phyloP scores from a whole-genome alignment of 2,797 vertebrate species.

The Arrhamphus sclerolepis region DNA sequence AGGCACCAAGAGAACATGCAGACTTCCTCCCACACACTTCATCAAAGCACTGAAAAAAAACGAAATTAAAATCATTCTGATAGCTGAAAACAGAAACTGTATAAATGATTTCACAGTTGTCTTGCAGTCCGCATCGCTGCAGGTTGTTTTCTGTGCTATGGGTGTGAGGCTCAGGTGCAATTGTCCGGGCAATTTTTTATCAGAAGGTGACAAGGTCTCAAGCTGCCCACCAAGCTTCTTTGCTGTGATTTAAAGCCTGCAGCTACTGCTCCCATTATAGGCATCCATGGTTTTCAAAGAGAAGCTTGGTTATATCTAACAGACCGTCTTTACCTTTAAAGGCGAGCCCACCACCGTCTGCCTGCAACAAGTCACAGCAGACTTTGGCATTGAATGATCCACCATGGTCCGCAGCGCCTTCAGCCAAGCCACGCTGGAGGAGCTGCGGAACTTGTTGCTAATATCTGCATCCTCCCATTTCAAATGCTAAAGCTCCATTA shows the following conservation, averaged over 20 bases:
- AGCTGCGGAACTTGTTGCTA: no score
- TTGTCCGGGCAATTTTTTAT: constrained; percentile 23
- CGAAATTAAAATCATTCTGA: neutral
- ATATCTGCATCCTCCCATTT: no score
- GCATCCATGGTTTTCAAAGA: constrained; percentile 16
- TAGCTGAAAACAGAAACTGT: neutral
- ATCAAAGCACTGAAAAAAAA: no score
- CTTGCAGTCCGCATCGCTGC: constrained; percentile 6
- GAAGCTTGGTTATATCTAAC: neutral
- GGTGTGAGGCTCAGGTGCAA: constrained; percentile 51
- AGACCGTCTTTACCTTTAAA: neutral
- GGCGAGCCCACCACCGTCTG: no score
- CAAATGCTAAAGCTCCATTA: no score
- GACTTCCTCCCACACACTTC: neutral
- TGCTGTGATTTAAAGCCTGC: constrained; percentile 44
- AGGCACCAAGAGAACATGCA: neutral
- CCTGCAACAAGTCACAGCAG: no score
- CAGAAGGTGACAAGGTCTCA: constrained; percentile 25
- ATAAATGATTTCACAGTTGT: neutral
- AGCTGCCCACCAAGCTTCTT: constrained; percentile 29
- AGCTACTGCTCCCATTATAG: constrained; percentile 24
- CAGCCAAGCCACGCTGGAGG: no score
- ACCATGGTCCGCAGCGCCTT: no score
- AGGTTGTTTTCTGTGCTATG: constrained; percentile 25
- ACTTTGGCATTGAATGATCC: no score